Evolutionary conservation across 2,888 invertebrate genomes (phyloP).

Genomic region (Chelonus formosanus): DNA sequence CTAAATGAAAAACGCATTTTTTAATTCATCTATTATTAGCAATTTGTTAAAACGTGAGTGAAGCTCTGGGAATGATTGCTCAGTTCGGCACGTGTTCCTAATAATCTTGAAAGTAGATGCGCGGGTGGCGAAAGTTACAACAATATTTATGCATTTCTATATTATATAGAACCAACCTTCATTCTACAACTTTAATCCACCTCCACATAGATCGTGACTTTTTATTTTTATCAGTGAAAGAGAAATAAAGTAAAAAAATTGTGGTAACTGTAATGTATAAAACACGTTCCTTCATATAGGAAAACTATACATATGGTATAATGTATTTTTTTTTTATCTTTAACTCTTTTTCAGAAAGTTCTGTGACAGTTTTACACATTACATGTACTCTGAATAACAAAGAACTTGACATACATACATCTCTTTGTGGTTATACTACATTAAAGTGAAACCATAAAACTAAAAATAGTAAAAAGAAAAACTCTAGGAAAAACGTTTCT

Average conservation of each 20-base stretch:
- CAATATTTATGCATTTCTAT: constrained; percentile 19
- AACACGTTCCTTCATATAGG: too few species aligned
- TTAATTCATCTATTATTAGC: neutral
- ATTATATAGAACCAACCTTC: constrained; percentile 7
- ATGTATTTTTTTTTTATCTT: too few species aligned
- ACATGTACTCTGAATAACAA: neutral
- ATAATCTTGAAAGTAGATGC: constrained; percentile 27
- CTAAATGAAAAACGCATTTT: neutral
- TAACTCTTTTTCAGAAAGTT: neutral
- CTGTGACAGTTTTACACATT: neutral
- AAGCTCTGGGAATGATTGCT: neutral
- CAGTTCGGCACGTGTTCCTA: constrained; percentile 23
- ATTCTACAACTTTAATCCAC: constrained; percentile 10
- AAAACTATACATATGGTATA: too few species aligned
- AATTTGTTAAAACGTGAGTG: constrained; percentile 1
- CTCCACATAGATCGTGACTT: constrained; percentile 5
- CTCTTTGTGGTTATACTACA: constrained; percentile 5
- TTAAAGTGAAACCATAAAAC: neutral
- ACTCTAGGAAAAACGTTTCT: constrained; percentile 4
- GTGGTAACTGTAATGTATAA: too few species aligned
- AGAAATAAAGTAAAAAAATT: too few species aligned
- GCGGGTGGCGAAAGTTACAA: constrained; percentile 34
- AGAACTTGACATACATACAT: neutral
- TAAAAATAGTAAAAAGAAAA: neutral
- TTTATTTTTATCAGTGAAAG: neutral